A percentile compares a stretch with the other conserved stretches of the same genome.
phyloP scores from a whole-genome alignment of 2,888 invertebrate species.

The Drosophila neutralis region DNA sequence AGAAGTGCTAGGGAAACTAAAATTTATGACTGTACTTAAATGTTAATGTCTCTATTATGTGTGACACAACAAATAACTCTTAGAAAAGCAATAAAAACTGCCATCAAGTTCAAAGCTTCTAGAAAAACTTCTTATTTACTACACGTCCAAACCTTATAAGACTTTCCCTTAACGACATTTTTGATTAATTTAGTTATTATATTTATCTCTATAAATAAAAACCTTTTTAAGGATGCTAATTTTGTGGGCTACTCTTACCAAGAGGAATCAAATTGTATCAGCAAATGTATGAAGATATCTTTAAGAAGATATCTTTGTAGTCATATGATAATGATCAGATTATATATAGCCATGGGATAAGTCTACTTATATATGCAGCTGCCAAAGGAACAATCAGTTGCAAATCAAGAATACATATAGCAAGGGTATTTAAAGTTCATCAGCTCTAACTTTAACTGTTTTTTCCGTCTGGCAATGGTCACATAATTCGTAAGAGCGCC shows the following conservation, averaged over 20 bases:
- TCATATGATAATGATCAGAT: background rate
- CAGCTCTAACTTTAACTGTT: background rate
- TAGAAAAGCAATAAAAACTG: background rate
- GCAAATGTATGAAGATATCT: background rate
- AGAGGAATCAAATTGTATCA: background rate
- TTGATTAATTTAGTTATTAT: background rate
- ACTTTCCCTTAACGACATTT: background rate
- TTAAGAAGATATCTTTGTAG: background rate
- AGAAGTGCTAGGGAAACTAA: background rate
- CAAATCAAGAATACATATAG: background rate
- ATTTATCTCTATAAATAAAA: background rate
- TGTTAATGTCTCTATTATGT: background rate
- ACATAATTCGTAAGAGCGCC: conserved; percentile 67
- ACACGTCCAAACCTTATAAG: background rate
- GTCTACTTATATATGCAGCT: background rate
- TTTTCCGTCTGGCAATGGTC: conserved; percentile 7
- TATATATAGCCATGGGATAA: background rate
- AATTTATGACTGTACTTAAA: background rate
- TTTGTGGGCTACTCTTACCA: background rate
- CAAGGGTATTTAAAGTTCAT: background rate
- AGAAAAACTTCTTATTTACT: background rate
- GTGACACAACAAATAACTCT: background rate
- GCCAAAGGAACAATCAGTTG: background rate
- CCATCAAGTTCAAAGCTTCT: background rate
- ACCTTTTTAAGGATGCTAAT: background rate